A percentile compares a stretch with the other conserved stretches of the same genome.
phyloP scores from a whole-genome alignment of 1,140 invertebrate species.

The Paralvinella palmiformis region DNA sequence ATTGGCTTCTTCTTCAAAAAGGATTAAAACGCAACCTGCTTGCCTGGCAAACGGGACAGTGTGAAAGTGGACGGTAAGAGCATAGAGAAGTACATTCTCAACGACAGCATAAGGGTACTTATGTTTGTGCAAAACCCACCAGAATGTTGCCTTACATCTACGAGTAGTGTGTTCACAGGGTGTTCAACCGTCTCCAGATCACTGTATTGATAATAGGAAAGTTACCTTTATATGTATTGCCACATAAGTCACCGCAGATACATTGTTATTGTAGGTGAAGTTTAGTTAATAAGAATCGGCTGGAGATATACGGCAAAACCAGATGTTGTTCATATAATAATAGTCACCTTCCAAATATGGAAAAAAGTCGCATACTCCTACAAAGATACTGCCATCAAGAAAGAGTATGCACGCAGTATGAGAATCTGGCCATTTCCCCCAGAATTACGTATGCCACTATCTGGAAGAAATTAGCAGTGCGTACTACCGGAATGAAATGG shows the following conservation, averaged over 20 bases:
- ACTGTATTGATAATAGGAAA: no score
- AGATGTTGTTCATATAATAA: neutral
- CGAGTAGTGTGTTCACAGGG: neutral
- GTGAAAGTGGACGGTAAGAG: neutral
- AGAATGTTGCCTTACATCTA: neutral
- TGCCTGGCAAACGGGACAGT: neutral
- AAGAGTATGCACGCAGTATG: neutral
- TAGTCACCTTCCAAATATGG: neutral
- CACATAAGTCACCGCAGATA: no score
- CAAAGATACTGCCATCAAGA: neutral
- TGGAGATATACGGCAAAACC: neutral
- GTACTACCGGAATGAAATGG: neutral
- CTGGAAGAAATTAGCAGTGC: neutral
- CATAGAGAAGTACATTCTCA: neutral
- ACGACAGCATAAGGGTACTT: neutral
- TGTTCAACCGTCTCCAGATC: neutral
- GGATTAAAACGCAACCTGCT: neutral
- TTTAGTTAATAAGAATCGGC: neutral
- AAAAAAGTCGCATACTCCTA: neutral
- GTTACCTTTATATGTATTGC: no score
- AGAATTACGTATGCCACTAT: conserved; percentile 2
- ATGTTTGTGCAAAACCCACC: neutral
- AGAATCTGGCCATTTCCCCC: neutral
- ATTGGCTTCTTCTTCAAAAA: conserved; percentile 3
- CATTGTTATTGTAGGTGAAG: no score